Evolutionary conservation across 2,113 vertebrate species (phyloP).

Genomic region (Mohoua ochrocephala): DNA sequence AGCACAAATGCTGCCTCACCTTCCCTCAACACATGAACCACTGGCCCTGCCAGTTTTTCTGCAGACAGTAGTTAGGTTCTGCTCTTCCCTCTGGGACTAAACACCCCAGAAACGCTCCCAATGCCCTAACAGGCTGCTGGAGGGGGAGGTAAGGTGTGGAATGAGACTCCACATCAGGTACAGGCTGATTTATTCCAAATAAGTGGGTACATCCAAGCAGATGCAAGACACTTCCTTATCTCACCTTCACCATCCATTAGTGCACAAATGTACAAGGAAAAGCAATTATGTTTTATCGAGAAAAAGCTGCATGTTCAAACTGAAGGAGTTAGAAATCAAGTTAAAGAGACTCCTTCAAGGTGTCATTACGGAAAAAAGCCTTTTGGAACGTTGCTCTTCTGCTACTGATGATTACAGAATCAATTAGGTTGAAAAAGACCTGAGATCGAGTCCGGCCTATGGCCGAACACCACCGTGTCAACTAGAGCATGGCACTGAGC

Average conservation of each 20-base stretch:
- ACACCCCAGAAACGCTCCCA: rapidly evolving
- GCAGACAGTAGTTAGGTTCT: rapidly evolving
- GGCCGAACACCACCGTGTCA: not conserved
- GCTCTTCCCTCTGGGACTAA: not conserved
- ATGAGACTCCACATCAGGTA: not conserved
- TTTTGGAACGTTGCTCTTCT: not conserved
- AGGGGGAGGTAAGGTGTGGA: too few relatives aligned
- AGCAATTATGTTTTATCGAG: not conserved
- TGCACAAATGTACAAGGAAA: not conserved
- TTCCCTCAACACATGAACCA: not conserved
- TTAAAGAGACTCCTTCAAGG: not conserved
- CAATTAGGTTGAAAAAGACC: not conserved
- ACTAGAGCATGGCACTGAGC: not conserved
- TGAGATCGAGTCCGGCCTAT: not conserved
- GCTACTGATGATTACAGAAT: not conserved
- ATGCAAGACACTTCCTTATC: not conserved
- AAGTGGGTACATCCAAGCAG: too few relatives aligned
- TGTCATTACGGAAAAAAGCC: rapidly evolving
- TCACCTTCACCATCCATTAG: too few relatives aligned
- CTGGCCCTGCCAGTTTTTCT: not conserved
- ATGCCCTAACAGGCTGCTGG: not conserved
- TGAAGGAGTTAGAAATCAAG: not conserved
- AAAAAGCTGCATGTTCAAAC: not conserved
- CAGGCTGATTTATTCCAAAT: not conserved
- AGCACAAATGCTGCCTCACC: not conserved